Evolutionary conservation across 2,888 invertebrate species (phyloP).

Genomic region (Euphydryas editha): DNA sequence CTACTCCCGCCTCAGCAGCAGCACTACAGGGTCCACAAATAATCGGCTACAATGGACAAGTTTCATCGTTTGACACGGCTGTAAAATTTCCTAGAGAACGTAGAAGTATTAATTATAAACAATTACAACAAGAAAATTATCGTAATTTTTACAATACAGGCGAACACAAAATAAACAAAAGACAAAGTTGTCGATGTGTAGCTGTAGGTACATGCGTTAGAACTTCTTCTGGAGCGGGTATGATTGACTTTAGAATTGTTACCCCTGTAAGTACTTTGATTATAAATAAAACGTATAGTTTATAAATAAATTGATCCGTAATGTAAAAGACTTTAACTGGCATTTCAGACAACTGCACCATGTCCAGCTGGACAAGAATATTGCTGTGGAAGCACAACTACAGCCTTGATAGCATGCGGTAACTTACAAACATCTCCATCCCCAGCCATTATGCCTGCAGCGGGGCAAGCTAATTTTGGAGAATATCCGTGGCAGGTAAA

Average conservation of each 20-base stretch:
- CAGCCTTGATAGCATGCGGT: constrained; percentile 69
- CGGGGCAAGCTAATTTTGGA: constrained; percentile 86
- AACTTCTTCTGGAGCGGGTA: constrained; percentile 77
- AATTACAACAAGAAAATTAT: background rate
- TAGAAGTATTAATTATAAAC: constrained; percentile 50
- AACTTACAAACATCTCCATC: constrained; percentile 64
- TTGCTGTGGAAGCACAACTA: constrained; percentile 63
- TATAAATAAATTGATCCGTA: background rate
- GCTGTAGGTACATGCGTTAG: constrained; percentile 64
- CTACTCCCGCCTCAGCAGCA: constrained; percentile 65
- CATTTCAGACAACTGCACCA: constrained; percentile 32
- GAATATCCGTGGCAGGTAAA: constrained; percentile 89
- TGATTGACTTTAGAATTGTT: constrained; percentile 85
- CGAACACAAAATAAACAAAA: constrained; percentile 62
- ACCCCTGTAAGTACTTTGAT: constrained; percentile 74
- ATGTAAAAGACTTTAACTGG: background rate
- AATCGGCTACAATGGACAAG: constrained; percentile 63
- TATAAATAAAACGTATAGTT: background rate
- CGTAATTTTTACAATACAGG: constrained; percentile 32
- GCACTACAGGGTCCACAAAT: constrained; percentile 62
- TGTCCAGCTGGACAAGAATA: constrained; percentile 74
- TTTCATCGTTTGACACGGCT: constrained; percentile 60
- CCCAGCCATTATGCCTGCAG: constrained; percentile 59
- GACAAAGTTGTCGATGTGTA: constrained; percentile 75
- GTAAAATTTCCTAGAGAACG: constrained; percentile 73